Evolutionary conservation across 1,140 invertebrate species (phyloP), one percentile per base, ranked within the genome.

Genomic region (Drosophila lacteicornis): DNA sequence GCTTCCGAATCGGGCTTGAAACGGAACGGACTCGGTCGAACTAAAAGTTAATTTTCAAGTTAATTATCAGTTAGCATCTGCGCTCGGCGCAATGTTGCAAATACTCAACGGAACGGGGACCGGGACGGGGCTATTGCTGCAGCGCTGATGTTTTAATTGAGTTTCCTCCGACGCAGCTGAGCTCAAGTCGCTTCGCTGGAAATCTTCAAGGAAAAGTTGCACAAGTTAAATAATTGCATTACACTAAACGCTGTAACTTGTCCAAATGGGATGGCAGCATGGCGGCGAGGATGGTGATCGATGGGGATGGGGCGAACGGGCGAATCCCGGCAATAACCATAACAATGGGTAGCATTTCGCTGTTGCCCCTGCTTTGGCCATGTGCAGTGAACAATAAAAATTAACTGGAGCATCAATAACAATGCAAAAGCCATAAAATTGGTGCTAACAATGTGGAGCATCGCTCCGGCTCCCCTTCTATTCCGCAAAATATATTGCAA

Each of bases 11-110:
- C 47, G 66, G 50, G 56, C 69, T 49, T 62, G 62, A 63, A 80
- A 47, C 47, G 62, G 67, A 80, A 47, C 47, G 50, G 68, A 25
- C 15, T 60, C 67, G 25, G 71, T 12, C 45, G 15, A 74, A 75
- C 83, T 79, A 50, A 80, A 77, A 88, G 73, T 87, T 74, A 78
- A 85, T 85, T 83, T 88, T 81, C 85, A 78, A 88, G 84, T 88
- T 90, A 88, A 88, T 88, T 88, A 87, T 84, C 84, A 67, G 80
- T 80, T 90, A 82, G 85, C 85, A 90, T 90, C 85, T 88, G 84
- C 81, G 69, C 55, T 66, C 51, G 27, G 61, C 46, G 56, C 49
- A 68, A 45, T 77, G 71, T 58, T 67, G 69, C 47, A 65, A 60
- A 51, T 78, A 70, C 47, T 55, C 19, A 42, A 13, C n/a, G 13